These are phyloP conservation scores for Hippocampus mohnikei DNA, from an alignment of 2,113 vertebrate genomes.

Conservation along the genomic window DNA sequence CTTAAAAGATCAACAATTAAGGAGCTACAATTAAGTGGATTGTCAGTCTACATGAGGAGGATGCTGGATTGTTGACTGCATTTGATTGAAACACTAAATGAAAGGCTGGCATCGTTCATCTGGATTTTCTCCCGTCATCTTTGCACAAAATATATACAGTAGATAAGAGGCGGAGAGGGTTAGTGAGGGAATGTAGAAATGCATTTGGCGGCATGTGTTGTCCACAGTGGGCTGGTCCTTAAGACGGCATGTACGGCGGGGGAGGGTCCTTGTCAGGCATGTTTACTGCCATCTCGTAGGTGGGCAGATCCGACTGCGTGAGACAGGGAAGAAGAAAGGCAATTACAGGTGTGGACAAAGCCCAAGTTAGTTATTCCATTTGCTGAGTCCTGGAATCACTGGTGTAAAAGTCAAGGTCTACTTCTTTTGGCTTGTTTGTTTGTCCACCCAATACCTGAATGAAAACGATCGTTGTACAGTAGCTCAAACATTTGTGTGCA, in stretches of 20 bases:
- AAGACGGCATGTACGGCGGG: conserved; percentile 83
- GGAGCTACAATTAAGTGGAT: conserved; percentile 61
- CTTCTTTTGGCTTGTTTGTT: no score
- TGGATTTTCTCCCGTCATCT: conserved; percentile 9
- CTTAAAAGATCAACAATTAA: conserved; percentile 47
- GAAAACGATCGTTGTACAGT: no score
- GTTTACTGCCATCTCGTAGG: conserved; percentile 97
- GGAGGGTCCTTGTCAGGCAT: conserved; percentile 93
- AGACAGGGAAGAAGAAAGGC: conserved; percentile 8
- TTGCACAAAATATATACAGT: conserved; percentile 8
- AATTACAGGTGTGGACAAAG: neutral
- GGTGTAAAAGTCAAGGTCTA: no score
- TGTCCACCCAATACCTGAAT: no score
- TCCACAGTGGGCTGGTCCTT: conserved; percentile 56
- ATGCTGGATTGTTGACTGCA: conserved; percentile 47
- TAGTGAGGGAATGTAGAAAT: conserved; percentile 49
- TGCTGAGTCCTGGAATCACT: neutral
- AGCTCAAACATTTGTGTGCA: no score
- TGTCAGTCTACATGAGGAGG: conserved; percentile 57
- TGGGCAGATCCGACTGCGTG: conserved; percentile 88
- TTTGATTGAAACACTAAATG: conserved; percentile 58
- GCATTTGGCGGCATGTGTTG: conserved; percentile 41
- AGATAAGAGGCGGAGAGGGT: conserved; percentile 19
- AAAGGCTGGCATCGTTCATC: conserved; percentile 33
- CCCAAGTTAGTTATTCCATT: neutral